These are phyloP conservation scores for Callosobruchus maculatus DNA, from an alignment of 2,888 invertebrate genomes.

Conservation along the genomic window DNA sequence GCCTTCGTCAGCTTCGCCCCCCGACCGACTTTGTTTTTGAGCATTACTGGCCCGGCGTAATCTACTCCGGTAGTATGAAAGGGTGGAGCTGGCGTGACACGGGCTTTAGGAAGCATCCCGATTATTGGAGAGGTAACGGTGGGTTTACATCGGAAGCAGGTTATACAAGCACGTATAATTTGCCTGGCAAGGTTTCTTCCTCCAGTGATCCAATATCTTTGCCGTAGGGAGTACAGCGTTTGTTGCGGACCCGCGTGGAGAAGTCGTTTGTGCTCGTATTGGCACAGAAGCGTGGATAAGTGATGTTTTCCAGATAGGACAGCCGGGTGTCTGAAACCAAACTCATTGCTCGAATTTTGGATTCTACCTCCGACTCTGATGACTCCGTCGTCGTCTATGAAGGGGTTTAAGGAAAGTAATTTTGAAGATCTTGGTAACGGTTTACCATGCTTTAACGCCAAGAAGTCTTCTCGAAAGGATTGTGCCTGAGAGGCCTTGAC, in stretches of 20 bases:
- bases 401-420: no score
- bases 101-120: constrained; percentile 14
- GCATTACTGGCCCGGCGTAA: constrained; percentile 16
- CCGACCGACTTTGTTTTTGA: constrained; percentile 6
- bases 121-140: constrained; percentile 13
- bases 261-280: constrained; percentile 14
- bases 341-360: constrained; percentile 16
- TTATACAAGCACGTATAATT: constrained; percentile 18
- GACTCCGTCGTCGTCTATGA: not conserved
- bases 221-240: constrained; percentile 16
- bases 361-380: constrained; percentile 21
- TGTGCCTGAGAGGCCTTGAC: no score
- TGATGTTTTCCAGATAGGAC: constrained; percentile 17
- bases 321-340: constrained; percentile 20
- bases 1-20: constrained; percentile 9
- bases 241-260: constrained; percentile 21
- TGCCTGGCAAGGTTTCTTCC: constrained; percentile 18
- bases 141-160: constrained; percentile 18
- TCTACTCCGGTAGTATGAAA: constrained; percentile 18
- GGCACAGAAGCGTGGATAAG: constrained; percentile 18
- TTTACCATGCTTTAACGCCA: no score
- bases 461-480: no score
- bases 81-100: constrained; percentile 13
- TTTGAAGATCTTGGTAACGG: no score
- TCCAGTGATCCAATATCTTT: constrained; percentile 23